Base-by-base conservation (phyloP, 1,140 invertebrate species). In the Cecropterus lyciades region DNA sequence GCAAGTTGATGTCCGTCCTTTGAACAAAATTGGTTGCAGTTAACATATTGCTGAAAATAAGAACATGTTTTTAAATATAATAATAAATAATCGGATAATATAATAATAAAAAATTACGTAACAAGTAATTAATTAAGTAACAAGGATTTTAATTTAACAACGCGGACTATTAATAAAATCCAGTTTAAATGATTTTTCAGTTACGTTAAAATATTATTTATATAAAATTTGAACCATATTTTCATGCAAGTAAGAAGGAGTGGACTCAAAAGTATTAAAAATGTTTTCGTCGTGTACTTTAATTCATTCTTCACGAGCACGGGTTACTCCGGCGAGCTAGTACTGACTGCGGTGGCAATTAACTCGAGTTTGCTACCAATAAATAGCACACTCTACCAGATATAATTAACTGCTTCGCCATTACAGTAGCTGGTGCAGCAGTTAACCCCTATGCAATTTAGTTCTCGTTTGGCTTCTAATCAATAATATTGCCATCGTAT, bases 291-390 rank as follows among this genome's bases (percentile, higher is more conserved):
- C 11, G 1, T 13, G 1, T 9, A n/a, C 9, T 51, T 42, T 5
- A 51, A 24, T 51, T 40, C 14, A 62, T 51, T 49, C 9, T 10
- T 2, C 20, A 40, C 49, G 7, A n/a, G 16, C 15, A 51, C 30
- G 15, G 11, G 57, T 48, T 43, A 13, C 16, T 48, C 27, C 14
- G 9, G 7, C 15, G 7, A 60, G 30, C 45, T 33, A 37, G 43
- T 71, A n/a, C n/a, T n/a, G n/a, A 66, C 60, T 48, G 62, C 70
- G 57, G 65, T 69, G 62, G 74, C 75, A 81, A 82, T 85, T 88
- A 85, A 82, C 75, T 77, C 79, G 75, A 76, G 82, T 82, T 83
- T 81, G 74, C 72, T 64, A 67, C 73, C 84, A 85, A 86, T 85
- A 85, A 88, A 88, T 82, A 85, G 76, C 74, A 69, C 65, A 70